Percentiles rank a stretch among this genome's conserved stretches.
These are phyloP conservation scores for Nettapus auritus DNA, from an alignment of 2,113 vertebrate species.

Conservation along the genomic window DNA sequence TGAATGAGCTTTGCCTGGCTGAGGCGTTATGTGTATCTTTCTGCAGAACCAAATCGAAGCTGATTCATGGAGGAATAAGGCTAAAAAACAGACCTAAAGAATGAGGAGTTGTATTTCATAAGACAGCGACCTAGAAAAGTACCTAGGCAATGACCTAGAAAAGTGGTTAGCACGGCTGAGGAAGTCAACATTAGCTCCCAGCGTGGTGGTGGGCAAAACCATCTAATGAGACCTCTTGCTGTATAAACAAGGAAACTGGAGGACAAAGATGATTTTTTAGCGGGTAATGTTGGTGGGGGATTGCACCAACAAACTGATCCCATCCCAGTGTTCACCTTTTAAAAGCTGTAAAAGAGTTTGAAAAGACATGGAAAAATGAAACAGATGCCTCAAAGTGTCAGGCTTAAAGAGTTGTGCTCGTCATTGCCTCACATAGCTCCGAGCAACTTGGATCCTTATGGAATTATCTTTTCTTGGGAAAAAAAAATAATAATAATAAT, in stretches of 20 bases:
- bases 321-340: not conserved
- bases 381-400: not conserved
- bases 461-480: not conserved
- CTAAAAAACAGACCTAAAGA: not conserved
- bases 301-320: not conserved
- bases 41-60: conserved; percentile 14
- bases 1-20: not conserved
- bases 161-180: not conserved
- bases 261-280: not conserved
- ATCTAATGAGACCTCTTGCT: not conserved
- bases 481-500: not conserved
- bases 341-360: not conserved
- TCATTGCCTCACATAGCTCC: not conserved
- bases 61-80: not conserved
- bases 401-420: not conserved
- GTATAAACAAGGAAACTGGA: not conserved
- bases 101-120: not conserved
- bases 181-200: not conserved
- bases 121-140: not conserved
- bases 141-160: not conserved
- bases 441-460: not conserved
- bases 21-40: not conserved
- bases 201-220: not conserved
- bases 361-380: not conserved
- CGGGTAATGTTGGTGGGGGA: not conserved